phyloP scores from a whole-genome alignment of 2,113 vertebrate species.

The Rhinogobius similis region DNA sequence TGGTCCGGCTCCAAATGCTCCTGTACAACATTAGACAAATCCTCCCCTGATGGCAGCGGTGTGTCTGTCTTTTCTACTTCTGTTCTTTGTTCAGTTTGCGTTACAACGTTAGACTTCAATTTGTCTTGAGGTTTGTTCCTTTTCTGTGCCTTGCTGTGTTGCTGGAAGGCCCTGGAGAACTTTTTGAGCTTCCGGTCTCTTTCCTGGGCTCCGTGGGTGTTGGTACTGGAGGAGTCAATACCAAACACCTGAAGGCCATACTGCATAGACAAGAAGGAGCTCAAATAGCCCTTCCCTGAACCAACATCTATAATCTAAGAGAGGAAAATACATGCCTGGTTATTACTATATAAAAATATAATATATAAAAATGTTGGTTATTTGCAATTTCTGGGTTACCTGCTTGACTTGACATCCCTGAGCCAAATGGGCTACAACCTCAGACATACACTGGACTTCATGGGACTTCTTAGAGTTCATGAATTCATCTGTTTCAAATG shows the following conservation, averaged over 20 bases:
- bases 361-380: too few relatives aligned
- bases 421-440: slow-evolving; percentile 81
- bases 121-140: slow-evolving; percentile 10
- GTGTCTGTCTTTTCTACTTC: background rate
- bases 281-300: slow-evolving; percentile 96
- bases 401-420: slow-evolving; percentile 82
- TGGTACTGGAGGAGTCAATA: slow-evolving; percentile 91
- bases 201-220: slow-evolving; percentile 90
- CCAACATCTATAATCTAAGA: slow-evolving; percentile 92
- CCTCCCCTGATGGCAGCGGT: background rate
- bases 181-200: slow-evolving; percentile 95
- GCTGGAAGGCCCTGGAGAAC: slow-evolving; percentile 86
- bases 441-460: slow-evolving; percentile 93
- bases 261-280: slow-evolving; percentile 91
- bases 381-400: slow-evolving; percentile 61
- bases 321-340: background rate
- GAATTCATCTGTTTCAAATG: slow-evolving; percentile 84
- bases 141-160: slow-evolving; percentile 21
- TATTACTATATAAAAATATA: background rate
- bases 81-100: slow-evolving; percentile 3
- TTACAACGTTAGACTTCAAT: background rate
- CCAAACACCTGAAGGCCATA: slow-evolving; percentile 91
- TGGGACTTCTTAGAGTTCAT: slow-evolving; percentile 98
- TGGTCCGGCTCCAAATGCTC: slow-evolving; percentile 11
- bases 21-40: slow-evolving; percentile 18